Percentiles rank a stretch among this genome's conserved stretches.
Evolutionary conservation across 2,888 invertebrate species (phyloP).

Genomic region (Leistus spinibarbis): DNA sequence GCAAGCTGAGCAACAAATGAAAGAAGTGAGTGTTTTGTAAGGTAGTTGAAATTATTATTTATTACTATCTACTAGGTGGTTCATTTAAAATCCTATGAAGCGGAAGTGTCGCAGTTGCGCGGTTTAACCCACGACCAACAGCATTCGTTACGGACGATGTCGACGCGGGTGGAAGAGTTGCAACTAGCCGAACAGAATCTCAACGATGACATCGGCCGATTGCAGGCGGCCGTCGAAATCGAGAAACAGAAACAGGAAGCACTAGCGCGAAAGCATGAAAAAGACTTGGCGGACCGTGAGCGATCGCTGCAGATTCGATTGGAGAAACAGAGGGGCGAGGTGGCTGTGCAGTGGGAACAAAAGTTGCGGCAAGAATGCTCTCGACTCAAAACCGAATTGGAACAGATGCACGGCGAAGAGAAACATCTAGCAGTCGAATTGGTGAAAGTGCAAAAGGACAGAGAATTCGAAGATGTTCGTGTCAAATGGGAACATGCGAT

Average conservation of each 20-base stretch:
- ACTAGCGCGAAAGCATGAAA: constrained; percentile 54
- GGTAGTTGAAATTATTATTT: not conserved
- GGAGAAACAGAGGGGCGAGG: constrained; percentile 56
- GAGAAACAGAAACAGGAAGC: constrained; percentile 57
- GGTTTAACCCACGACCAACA: constrained; percentile 67
- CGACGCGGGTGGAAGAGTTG: constrained; percentile 63
- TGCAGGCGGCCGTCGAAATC: constrained; percentile 52
- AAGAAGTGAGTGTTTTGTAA: constrained; percentile 47
- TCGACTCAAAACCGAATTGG: constrained; percentile 66
- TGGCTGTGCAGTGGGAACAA: constrained; percentile 68
- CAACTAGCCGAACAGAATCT: constrained; percentile 63
- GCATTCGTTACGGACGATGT: constrained; percentile 62
- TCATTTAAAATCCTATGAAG: constrained; percentile 62
- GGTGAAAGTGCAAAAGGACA: constrained; percentile 63
- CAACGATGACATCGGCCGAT: constrained; percentile 59
- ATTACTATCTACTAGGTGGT: constrained; percentile 40
- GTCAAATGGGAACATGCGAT: constrained; percentile 61
- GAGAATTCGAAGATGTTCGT: constrained; percentile 62
- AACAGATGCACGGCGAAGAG: constrained; percentile 66
- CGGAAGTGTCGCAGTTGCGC: constrained; percentile 63
- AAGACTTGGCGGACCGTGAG: constrained; percentile 58
- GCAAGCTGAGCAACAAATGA: constrained; percentile 53
- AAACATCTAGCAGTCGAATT: constrained; percentile 63
- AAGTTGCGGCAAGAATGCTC: constrained; percentile 66
- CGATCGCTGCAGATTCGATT: constrained; percentile 50